Evolutionary conservation across 2,113 vertebrate species (phyloP), one percentile per base, ranked within the genome.

Genomic region (Ceyx margarethae): DNA sequence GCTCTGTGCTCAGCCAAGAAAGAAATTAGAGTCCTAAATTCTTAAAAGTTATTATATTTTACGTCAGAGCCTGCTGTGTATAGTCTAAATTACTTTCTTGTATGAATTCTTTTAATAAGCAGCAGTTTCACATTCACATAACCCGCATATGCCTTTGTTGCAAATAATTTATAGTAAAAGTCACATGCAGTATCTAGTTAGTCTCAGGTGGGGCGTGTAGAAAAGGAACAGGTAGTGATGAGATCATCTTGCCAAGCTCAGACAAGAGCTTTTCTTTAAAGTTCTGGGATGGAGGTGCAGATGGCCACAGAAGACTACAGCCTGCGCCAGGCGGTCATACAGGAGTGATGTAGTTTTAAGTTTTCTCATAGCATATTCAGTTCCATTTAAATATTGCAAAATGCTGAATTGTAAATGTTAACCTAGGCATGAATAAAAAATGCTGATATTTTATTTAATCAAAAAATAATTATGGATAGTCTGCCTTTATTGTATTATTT

Each of bases 391-490:
- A 98, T 97, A 97, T 97, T 97, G 94, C 95, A 97, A 96, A 93
- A 86, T 94, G 85, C 84, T 96, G 95, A 97, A 96, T 97, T 95
- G 96, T 90, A 96, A 97, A 97, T 97, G 93, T 97, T 98, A 97
- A 96, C 89, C 68, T 93, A 97, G 85, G 79, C 92, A 95, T 97
- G 95, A 97, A 98, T 97, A 93, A 95, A 95, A 96, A 97, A 97
- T 97, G 94, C 81, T 96, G 95, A 96, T 98, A 96, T 97, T 97
- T 97, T 97, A 97, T 97, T 96, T 97, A 97, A 96, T 92, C 71
- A 93, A 91, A 97, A 97, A 97, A 96, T 96, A 94, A 96, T 97
- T 97, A 94, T 91, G 73, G 67, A 93, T 97, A 94, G 85, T 78
- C 73, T 93, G 87, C 53, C 91, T 97, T 96, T 97, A 95, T 95